phyloP scores from a whole-genome alignment of 2,888 invertebrate species.

The Adineta ricciae region DNA sequence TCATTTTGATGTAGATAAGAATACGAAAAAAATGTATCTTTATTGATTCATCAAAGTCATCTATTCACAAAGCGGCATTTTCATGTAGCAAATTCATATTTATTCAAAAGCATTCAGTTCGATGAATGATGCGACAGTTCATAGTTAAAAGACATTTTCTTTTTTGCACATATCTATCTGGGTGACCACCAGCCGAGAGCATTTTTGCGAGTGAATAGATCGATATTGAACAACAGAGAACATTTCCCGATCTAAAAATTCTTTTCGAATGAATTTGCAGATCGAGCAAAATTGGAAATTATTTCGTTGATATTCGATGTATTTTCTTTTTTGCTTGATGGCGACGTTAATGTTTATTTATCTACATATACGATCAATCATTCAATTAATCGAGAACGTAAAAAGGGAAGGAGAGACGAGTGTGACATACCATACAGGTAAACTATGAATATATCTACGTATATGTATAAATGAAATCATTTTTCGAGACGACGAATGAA shows the following conservation, averaged over 20 bases:
- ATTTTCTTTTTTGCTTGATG: neutral
- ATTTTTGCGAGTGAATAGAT: neutral
- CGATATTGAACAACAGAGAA: neutral
- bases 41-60: neutral
- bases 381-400: neutral
- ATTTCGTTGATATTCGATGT: neutral
- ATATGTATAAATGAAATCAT: neutral
- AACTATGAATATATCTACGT: neutral
- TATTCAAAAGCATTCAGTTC: neutral
- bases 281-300: neutral
- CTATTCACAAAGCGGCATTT: neutral
- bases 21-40: neutral
- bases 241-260: neutral
- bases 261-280: neutral
- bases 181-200: neutral
- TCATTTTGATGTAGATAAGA: neutral
- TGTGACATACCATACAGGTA: conserved; percentile 5
- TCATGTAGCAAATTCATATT: neutral
- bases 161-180: neutral
- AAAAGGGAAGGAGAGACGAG: neutral
- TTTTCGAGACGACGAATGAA: neutral
- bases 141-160: too few species aligned
- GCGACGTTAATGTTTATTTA: neutral
- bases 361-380: neutral
- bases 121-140: neutral